Evolutionary conservation across 2,888 invertebrate genomes (phyloP).

Genomic region (Tholera decimalis): DNA sequence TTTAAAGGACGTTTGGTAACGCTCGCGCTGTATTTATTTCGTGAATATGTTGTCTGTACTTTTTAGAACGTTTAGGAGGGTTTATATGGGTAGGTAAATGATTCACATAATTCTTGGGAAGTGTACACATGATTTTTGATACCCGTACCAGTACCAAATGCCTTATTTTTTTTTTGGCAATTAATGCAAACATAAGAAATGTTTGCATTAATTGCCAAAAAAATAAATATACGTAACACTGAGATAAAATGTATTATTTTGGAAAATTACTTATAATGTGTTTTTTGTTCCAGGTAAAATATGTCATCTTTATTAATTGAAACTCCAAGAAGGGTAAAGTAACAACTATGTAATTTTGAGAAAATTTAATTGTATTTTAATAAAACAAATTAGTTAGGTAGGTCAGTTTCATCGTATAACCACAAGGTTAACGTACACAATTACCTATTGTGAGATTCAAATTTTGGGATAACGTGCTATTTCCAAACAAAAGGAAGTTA

Average conservation of each 20-base stretch:
- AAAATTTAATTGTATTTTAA: background rate
- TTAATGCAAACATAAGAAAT: no score
- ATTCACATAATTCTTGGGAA: constrained; percentile 19
- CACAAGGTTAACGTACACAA: background rate
- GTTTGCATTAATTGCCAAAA: no score
- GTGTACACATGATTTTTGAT: background rate
- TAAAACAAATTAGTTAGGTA: background rate
- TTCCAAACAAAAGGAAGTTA: background rate
- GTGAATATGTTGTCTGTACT: constrained; percentile 26
- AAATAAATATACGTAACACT: no score
- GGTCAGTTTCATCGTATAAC: background rate
- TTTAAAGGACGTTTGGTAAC: constrained; percentile 6
- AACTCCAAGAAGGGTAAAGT: background rate
- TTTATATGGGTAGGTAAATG: constrained; percentile 24
- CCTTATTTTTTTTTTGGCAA: no score
- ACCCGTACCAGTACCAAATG: no score
- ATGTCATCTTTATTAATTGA: background rate
- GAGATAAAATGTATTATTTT: no score
- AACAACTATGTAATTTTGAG: background rate
- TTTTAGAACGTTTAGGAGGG: constrained; percentile 6
- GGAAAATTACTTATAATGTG: background rate
- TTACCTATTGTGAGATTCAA: background rate
- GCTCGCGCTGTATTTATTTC: constrained; percentile 29
- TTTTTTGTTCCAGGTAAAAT: constrained; percentile 52
- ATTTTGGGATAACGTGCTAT: background rate